Conservation (phyloP, 2,888 invertebrate species). For the Phengaris arion region DNA sequence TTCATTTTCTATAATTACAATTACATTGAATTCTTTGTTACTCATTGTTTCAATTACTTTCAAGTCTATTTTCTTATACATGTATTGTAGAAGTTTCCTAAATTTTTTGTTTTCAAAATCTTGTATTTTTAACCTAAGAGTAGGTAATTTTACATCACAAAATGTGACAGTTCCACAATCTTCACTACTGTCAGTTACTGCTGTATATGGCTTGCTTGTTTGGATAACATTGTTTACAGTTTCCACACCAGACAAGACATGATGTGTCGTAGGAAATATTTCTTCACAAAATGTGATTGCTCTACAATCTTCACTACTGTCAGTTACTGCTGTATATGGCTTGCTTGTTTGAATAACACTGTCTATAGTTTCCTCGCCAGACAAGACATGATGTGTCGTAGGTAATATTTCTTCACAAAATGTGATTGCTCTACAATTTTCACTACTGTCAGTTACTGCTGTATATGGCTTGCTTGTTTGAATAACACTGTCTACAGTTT, state of each 20-base stretch:
- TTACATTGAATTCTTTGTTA: not conserved
- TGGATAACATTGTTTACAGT: no score
- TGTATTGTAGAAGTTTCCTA: not conserved
- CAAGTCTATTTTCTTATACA: not conserved
- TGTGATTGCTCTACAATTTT: not conserved
- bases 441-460: not conserved
- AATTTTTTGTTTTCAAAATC: not conserved
- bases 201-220: not conserved
- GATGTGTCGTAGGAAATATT: not conserved
- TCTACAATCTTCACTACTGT: not conserved
- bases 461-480: not conserved
- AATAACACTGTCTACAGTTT: not conserved
- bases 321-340: not conserved
- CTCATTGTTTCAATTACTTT: slow-evolving; percentile 3
- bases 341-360: no score
- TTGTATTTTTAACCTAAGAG: not conserved
- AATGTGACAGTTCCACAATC: not conserved
- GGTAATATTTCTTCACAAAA: not conserved
- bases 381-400: not conserved
- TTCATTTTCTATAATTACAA: slow-evolving; percentile 19
- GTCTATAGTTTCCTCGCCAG: not conserved
- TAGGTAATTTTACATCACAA: not conserved
- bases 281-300: not conserved
- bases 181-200: not conserved
- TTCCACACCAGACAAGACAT: no score